Conservation (phyloP, 2,888 invertebrate genomes). For the Zhuqinia jingwanae region DNA sequence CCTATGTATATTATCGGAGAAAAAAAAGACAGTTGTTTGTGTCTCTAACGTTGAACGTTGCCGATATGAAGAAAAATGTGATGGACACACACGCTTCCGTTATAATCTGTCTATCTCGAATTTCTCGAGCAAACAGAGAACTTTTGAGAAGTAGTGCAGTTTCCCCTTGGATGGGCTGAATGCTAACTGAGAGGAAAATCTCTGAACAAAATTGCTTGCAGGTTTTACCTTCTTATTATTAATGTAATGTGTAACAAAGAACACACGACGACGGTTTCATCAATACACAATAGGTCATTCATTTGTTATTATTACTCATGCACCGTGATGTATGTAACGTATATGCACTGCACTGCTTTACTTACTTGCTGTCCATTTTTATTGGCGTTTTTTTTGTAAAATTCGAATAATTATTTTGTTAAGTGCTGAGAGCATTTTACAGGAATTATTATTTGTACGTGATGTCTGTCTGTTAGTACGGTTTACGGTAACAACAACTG, state of each 20-base stretch:
- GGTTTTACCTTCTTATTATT: not conserved
- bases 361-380: slow-evolving; percentile 30
- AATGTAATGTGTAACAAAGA: not conserved
- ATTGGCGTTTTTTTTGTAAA: slow-evolving; percentile 17
- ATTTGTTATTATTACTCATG: not conserved
- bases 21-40: slow-evolving; percentile 16
- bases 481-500: too few relatives aligned
- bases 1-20: slow-evolving; percentile 1
- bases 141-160: not conserved
- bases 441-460: not conserved
- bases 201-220: slow-evolving; percentile 9
- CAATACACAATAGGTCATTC: slow-evolving; percentile 44
- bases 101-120: slow-evolving; percentile 35
- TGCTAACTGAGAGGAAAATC: slow-evolving; percentile 5
- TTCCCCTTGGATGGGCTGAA: slow-evolving; percentile 13
- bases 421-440: not conserved
- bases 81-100: slow-evolving; percentile 51
- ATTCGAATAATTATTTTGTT: slow-evolving; percentile 17
- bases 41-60: not conserved
- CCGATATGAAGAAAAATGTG: slow-evolving; percentile 30
- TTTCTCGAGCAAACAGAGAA: slow-evolving; percentile 25
- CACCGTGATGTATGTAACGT: too few relatives aligned
- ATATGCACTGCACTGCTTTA: not conserved
- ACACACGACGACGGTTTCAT: slow-evolving; percentile 11
- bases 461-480: too few relatives aligned